A percentile compares a stretch with the other conserved stretches of the same genome.
phyloP scores from a whole-genome alignment of 1,140 invertebrate genomes.

The Telenomus remus region DNA sequence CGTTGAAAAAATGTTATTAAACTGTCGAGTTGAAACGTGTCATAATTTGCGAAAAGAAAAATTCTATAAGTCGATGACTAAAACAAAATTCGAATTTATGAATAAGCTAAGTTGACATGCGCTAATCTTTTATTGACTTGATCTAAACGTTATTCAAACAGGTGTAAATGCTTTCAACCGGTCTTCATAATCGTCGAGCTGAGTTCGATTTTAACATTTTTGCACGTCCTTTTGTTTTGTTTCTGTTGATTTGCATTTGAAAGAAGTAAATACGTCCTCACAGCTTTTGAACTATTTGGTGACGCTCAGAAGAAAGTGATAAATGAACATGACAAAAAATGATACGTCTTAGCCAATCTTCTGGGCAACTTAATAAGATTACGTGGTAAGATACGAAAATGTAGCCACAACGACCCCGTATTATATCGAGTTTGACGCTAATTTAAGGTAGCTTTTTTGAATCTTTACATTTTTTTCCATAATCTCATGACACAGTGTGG shows the following conservation, averaged over 20 bases:
- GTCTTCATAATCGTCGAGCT: conserved; percentile 27
- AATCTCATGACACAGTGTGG: conserved; percentile 67
- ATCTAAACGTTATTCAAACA: no score
- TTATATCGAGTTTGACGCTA: conserved; percentile 71
- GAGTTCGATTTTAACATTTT: conserved; percentile 10
- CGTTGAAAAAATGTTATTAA: conserved; percentile 60
- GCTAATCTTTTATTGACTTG: conserved; percentile 12
- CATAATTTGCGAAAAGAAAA: conserved; percentile 17
- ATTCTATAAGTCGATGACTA: conserved; percentile 30
- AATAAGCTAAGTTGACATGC: conserved; percentile 45
- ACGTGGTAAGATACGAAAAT: conserved; percentile 65
- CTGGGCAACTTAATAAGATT: conserved; percentile 67
- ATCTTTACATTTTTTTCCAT: conserved; percentile 66
- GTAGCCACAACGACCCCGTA: conserved; percentile 60
- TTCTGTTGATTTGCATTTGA: no score
- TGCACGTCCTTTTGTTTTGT: no score
- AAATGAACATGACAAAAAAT: conserved; percentile 65
- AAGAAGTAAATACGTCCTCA: no score
- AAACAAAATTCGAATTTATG: conserved; percentile 15
- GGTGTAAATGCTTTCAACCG: not conserved
- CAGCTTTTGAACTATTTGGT: conserved; percentile 38
- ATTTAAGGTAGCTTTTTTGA: conserved; percentile 69
- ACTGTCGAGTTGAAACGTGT: conserved; percentile 8
- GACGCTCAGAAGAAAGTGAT: conserved; percentile 61
- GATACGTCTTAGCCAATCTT: conserved; percentile 65